Percentiles rank a stretch among this genome's conserved stretches.
Conservation (phyloP, 2,113 vertebrate species). For the Baryphthengus martii region DNA sequence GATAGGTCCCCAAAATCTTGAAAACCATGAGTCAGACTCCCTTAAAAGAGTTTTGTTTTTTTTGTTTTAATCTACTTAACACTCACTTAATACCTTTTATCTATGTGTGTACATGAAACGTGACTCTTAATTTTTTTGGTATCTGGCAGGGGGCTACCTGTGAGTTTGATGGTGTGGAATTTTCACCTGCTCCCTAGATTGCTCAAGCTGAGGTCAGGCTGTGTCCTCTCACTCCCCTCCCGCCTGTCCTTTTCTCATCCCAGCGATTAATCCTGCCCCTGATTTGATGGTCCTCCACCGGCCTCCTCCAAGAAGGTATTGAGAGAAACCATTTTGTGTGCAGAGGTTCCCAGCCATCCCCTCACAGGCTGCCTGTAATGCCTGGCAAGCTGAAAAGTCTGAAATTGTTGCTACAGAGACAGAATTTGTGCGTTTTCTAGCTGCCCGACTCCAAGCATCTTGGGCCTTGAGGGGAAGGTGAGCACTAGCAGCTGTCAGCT, state of each 20-base stretch:
- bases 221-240: neutral
- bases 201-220: neutral
- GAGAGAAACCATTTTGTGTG: neutral
- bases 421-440: neutral
- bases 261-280: neutral
- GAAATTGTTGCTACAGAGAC: accelerated
- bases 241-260: neutral
- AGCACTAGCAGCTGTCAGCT: neutral
- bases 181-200: neutral
- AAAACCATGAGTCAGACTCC: neutral
- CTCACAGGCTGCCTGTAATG: accelerated
- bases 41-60: neutral
- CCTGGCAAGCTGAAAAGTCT: neutral
- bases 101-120: neutral
- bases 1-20: neutral
- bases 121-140: neutral
- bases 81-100: neutral
- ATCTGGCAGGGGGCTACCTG: neutral
- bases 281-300: neutral
- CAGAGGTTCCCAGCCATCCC: accelerated
- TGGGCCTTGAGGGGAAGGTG: neutral
- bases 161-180: neutral
- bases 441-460: accelerated
- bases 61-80: neutral
- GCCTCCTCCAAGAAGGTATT: neutral